Percentiles rank a stretch among this genome's conserved stretches.
These are phyloP conservation scores for Bradypodion pumilum DNA, from an alignment of 2,797 vertebrate genomes.

Conservation along the genomic window DNA sequence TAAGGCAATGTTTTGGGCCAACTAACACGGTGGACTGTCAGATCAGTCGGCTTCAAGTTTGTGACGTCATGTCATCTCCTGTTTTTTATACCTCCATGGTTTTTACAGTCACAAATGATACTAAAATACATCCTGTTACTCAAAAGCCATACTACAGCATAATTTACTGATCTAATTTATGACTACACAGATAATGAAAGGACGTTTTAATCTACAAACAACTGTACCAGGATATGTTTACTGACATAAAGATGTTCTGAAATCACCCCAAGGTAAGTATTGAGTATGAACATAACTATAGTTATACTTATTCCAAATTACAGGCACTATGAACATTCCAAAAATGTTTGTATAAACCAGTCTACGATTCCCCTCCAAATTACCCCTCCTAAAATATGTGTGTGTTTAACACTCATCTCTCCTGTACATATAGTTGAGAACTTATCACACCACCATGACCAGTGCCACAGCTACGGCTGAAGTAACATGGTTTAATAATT, in stretches of 20 bases:
- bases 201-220: slow-evolving; percentile 23
- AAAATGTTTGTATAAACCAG: background rate
- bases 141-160: background rate
- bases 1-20: no score
- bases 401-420: background rate
- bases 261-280: slow-evolving; percentile 12
- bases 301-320: background rate
- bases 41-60: no score
- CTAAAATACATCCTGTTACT: slow-evolving; percentile 22
- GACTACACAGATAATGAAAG: slow-evolving; percentile 19
- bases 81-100: no score
- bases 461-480: background rate
- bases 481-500: slow-evolving; percentile 17
- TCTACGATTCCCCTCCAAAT: background rate
- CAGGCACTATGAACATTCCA: background rate
- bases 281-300: slow-evolving; percentile 11
- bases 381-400: background rate
- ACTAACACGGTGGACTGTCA: no score
- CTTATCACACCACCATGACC: background rate
- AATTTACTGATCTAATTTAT: slow-evolving; percentile 17
- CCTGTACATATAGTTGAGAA: background rate
- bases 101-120: background rate
- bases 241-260: background rate
- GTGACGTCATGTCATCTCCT: no score
- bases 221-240: slow-evolving; percentile 15